A percentile compares a stretch with the other conserved stretches of the same genome.
phyloP scores from a whole-genome alignment of 2,797 vertebrate species.

The Telmatherina bonti region DNA sequence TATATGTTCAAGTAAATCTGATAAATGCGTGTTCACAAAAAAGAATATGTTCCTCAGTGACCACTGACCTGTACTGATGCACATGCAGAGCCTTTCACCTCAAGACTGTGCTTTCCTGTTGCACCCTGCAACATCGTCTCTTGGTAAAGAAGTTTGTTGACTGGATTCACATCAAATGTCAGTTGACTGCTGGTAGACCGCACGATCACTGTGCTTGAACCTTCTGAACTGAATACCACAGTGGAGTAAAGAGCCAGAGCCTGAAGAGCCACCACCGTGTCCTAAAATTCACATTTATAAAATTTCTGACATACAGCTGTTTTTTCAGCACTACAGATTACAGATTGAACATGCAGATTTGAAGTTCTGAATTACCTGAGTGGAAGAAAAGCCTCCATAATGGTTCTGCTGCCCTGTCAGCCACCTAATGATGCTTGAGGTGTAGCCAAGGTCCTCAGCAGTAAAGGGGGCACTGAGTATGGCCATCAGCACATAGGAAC shows the following conservation, averaged over 20 bases:
- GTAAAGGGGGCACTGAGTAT: slow-evolving; percentile 73
- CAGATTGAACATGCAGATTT: no score
- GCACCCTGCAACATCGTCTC: slow-evolving; percentile 70
- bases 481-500: no score
- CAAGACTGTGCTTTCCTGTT: slow-evolving; percentile 74
- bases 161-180: slow-evolving; percentile 77
- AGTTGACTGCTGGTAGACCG: slow-evolving; percentile 70
- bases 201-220: slow-evolving; percentile 79
- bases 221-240: slow-evolving; percentile 78
- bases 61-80: slow-evolving; percentile 83
- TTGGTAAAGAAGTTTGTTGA: slow-evolving; percentile 87
- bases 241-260: slow-evolving; percentile 86
- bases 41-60: no score
- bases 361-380: slow-evolving; percentile 83
- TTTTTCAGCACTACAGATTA: no score
- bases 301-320: no score
- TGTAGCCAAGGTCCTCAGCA: slow-evolving; percentile 77
- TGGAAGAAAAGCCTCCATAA: slow-evolving; percentile 87
- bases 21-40: no score
- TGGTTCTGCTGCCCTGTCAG: no score
- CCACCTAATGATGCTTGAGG: slow-evolving; percentile 82
- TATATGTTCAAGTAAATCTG: no score
- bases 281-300: slow-evolving; percentile 59
- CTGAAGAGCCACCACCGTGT: no score
- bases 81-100: slow-evolving; percentile 81